Evolutionary conservation across 1,140 invertebrate species (phyloP).

Genomic region (Oncopeltus fasciatus): DNA sequence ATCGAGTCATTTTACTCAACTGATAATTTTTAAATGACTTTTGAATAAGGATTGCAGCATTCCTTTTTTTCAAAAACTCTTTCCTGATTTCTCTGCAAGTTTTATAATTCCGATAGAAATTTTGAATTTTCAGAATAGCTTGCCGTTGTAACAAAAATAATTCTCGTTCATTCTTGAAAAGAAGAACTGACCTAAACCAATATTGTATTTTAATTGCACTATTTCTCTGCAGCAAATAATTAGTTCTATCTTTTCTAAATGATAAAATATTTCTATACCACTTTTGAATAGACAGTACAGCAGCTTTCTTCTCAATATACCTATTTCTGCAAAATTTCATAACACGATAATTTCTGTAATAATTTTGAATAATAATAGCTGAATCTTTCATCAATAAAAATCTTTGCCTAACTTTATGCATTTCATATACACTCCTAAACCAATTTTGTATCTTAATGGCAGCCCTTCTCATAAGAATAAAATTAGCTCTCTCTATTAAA

Average conservation of each 20-base stretch:
- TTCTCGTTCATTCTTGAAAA: not conserved
- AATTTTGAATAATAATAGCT: slow-evolving; percentile 7
- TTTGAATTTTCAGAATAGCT: slow-evolving; percentile 12
- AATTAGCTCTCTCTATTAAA: slow-evolving; percentile 27
- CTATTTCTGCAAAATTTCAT: not conserved
- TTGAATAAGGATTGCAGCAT: not conserved
- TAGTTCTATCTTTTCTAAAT: slow-evolving; percentile 16
- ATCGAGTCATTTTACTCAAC: not conserved
- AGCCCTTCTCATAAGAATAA: slow-evolving; percentile 28
- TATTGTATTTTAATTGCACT: slow-evolving; percentile 21
- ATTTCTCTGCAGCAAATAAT: slow-evolving; percentile 28
- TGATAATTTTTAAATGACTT: not conserved
- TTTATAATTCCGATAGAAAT: slow-evolving; percentile 1
- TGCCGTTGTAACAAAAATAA: not conserved
- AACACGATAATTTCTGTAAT: not conserved
- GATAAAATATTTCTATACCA: slow-evolving; percentile 9
- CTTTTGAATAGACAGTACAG: slow-evolving; percentile 13
- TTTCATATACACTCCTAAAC: slow-evolving; percentile 18
- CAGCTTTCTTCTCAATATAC: slow-evolving; percentile 7
- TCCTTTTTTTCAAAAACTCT: not conserved
- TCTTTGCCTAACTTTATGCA: slow-evolving; percentile 2
- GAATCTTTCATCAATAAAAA: slow-evolving; percentile 3
- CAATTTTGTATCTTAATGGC: slow-evolving; percentile 25
- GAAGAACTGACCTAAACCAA: not conserved
- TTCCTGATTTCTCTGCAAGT: not conserved